These are phyloP conservation scores for Athetis lepigone DNA, from an alignment of 2,888 invertebrate species.

Conservation along the genomic window DNA sequence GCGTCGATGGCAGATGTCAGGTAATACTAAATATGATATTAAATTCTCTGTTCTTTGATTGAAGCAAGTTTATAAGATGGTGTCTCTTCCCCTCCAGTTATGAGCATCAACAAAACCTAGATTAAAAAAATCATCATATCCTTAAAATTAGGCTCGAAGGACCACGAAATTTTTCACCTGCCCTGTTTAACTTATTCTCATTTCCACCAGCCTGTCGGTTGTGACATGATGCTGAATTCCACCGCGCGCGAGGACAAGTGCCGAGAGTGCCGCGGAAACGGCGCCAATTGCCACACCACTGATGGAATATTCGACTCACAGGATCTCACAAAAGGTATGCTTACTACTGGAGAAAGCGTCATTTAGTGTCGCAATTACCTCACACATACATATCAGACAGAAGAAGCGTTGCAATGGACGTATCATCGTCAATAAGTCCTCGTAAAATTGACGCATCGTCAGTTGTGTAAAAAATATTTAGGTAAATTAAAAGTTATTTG, in stretches of 20 bases:
- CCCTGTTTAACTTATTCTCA: background rate
- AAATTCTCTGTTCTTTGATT: background rate
- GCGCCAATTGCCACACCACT: slow-evolving; percentile 95
- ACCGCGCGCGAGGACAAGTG: slow-evolving; percentile 96
- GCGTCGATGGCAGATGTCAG: slow-evolving; percentile 98
- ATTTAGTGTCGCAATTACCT: too few relatives aligned
- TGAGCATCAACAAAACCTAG: background rate
- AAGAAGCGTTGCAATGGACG: too few relatives aligned
- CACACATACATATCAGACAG: too few relatives aligned
- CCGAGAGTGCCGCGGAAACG: slow-evolving; percentile 97
- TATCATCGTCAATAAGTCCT: too few relatives aligned
- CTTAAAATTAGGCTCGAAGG: background rate
- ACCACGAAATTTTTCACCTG: background rate
- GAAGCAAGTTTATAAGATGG: too few relatives aligned
- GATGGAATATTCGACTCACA: slow-evolving; percentile 93
- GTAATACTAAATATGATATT: slow-evolving; percentile 79
- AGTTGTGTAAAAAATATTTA: too few relatives aligned
- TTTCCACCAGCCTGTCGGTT: slow-evolving; percentile 95
- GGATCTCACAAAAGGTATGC: slow-evolving; percentile 93
- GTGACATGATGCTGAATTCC: slow-evolving; percentile 98
- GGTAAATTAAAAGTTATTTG: too few relatives aligned
- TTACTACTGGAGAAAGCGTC: too few relatives aligned
- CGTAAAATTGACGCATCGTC: too few relatives aligned
- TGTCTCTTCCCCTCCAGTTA: too few relatives aligned
- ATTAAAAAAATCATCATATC: too few relatives aligned